A percentile compares a stretch with the other conserved stretches of the same genome.
Evolutionary conservation across 2,113 vertebrate species (phyloP).

Genomic region (Philantomba maxwellii): DNA sequence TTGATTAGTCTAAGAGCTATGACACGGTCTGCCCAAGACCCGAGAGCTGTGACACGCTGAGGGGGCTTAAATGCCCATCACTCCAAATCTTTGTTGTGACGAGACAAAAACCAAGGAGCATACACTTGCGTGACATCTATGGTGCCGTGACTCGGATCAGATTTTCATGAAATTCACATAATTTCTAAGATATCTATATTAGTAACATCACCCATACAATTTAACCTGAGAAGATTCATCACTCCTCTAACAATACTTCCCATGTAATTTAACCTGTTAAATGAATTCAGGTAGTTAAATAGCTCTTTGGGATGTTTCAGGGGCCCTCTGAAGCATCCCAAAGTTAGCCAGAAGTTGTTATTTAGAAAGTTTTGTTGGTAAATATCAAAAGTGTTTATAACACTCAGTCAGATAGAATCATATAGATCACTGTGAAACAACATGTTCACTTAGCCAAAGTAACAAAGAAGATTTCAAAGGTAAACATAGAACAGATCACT

Average conservation of each 20-base stretch:
- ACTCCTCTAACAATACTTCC: background rate
- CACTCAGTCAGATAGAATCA: background rate
- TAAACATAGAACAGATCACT: background rate
- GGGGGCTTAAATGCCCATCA: rapidly evolving
- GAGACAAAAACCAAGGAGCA: no score
- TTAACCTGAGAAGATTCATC: background rate
- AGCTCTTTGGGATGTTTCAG: background rate
- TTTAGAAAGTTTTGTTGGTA: background rate
- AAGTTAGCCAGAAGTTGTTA: background rate
- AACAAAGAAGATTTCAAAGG: background rate
- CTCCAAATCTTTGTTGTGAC: no score
- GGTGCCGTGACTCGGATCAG: background rate
- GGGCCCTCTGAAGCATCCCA: background rate
- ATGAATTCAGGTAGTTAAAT: background rate
- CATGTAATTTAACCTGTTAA: background rate
- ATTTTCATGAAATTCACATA: background rate
- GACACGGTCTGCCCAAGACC: no score
- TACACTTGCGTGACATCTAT: no score
- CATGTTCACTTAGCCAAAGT: background rate
- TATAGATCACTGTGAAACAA: background rate
- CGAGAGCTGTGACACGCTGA: no score
- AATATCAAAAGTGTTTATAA: background rate
- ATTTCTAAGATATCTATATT: background rate
- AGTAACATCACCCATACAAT: background rate
- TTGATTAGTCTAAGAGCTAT: no score